phyloP scores from a whole-genome alignment of 1,140 invertebrate species.

The Drosophila nigrodunni region DNA sequence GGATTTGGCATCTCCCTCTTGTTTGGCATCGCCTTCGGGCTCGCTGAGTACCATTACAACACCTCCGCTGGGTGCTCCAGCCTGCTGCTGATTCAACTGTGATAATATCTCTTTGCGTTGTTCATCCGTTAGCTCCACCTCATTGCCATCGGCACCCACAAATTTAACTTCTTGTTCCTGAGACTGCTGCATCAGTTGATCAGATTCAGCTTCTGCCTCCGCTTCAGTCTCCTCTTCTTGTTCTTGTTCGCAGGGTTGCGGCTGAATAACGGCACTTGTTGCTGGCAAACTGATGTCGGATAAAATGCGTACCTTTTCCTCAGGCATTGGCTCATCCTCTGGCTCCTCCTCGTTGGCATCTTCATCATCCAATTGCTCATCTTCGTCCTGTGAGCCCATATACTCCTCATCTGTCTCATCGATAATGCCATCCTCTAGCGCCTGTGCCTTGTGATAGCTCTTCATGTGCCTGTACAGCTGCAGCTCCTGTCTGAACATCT shows the following conservation, averaged over 20 bases:
- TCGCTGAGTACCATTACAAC: slow-evolving; percentile 84
- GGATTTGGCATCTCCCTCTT: slow-evolving; percentile 58
- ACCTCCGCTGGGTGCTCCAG: slow-evolving; percentile 69
- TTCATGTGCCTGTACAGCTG: slow-evolving; percentile 89
- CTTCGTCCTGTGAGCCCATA: slow-evolving; percentile 79
- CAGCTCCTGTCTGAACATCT: slow-evolving; percentile 87
- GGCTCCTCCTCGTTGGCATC: slow-evolving; percentile 48
- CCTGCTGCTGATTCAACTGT: slow-evolving; percentile 79
- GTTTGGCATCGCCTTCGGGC: slow-evolving; percentile 54
- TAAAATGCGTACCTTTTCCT: slow-evolving; percentile 85
- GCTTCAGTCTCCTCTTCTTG: slow-evolving; percentile 67
- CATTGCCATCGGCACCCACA: slow-evolving; percentile 79
- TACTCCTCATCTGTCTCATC: slow-evolving; percentile 87
- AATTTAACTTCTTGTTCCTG: slow-evolving; percentile 76
- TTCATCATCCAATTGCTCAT: slow-evolving; percentile 77
- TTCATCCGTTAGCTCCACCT: slow-evolving; percentile 78
- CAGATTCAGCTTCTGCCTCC: slow-evolving; percentile 56
- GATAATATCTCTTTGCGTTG: slow-evolving; percentile 82
- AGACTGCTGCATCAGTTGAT: slow-evolving; percentile 32
- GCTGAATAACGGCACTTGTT: slow-evolving; percentile 63
- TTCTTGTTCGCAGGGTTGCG: slow-evolving; percentile 56
- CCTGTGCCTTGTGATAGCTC: slow-evolving; percentile 87
- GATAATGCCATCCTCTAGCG: slow-evolving; percentile 87
- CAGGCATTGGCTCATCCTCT: slow-evolving; percentile 41
- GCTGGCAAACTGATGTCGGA: slow-evolving; percentile 85